Base-by-base conservation (phyloP, 35 echinoderm and acorn worm species). In the Hemicentrotus pulcherrimus region DNA sequence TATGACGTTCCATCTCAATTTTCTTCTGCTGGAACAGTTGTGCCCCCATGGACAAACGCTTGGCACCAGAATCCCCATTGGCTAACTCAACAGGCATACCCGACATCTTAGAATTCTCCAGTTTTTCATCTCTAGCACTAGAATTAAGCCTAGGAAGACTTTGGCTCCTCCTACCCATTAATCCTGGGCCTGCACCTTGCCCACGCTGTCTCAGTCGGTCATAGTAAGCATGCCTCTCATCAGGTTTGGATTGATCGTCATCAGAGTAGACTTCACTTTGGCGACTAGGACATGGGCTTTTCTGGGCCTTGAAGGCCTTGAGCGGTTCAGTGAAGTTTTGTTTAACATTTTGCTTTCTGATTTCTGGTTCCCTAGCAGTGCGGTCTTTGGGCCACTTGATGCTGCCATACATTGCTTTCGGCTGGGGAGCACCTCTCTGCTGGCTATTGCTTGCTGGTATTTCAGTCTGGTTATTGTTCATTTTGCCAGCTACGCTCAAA, bases 141-240 rank as follows among this genome's bases (percentile, higher is more conserved):
- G 48, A 31, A 58, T 93, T 58, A 9, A 95, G 95, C 46, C 89
- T 95, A 45, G 95, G 59, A 48, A 95, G 88, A 91, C 95, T 95
- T 95, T 92, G 88, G 87, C 88, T 92, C 48, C 95, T 95, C 9
- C 86, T 61, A 46, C 91, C 87, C 15, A 45, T 92, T 5, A 32
- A 8, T 16, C 60, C 31, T 48, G 88, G 28, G 24, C 58, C 78
- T 46, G 47, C n/a, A 92, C 35, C 86, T 13, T 32, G n/a, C 16
- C 48, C 95, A 92, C 88, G 88, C 46, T 95, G 95, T 88, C 78
- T 95, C 89, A 95, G 52, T 61, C 95, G 46, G 35, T 95, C 95
- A 95, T 95, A 95, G 41, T 60, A 91, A 31, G 95, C 48, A 4
- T 92, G 88, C 52, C 95, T 92, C 52, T 91, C 88, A n/a, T 19